phyloP scores from a whole-genome alignment of 2,888 invertebrate genomes.

The Xestoiulus laeticollis region DNA sequence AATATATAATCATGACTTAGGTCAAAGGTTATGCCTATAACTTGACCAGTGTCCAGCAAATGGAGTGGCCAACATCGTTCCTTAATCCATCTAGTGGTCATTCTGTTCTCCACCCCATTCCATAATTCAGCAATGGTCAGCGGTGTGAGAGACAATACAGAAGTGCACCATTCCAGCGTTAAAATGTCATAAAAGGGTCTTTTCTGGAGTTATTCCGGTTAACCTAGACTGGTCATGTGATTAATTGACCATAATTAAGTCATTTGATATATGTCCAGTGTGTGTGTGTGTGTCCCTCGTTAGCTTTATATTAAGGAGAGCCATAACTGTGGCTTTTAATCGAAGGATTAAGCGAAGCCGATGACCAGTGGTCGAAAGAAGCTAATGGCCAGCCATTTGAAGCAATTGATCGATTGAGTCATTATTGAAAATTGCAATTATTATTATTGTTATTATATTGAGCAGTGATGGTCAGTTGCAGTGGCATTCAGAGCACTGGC shows the following conservation, averaged over 20 bases:
- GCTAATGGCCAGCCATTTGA: not conserved
- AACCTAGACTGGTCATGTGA: not conserved
- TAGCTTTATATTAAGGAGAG: not conserved
- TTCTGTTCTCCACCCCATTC: not conserved
- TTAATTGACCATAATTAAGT: constrained; percentile 6
- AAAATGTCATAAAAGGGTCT: not conserved
- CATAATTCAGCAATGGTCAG: not conserved
- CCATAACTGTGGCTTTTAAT: not conserved
- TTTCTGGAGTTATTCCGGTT: not conserved
- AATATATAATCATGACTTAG: not conserved
- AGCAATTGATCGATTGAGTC: constrained; percentile 14
- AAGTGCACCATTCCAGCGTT: not conserved
- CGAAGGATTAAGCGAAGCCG: not conserved
- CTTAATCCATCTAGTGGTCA: not conserved
- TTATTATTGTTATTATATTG: constrained; percentile 38
- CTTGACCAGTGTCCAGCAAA: not conserved
- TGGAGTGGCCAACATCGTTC: not conserved
- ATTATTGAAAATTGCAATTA: constrained; percentile 41
- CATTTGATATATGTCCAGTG: not conserved
- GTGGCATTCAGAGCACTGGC: not conserved
- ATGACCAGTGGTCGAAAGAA: not conserved
- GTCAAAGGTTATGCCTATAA: not conserved
- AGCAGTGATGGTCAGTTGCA: not conserved
- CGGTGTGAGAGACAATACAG: not conserved
- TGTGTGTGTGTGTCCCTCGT: not conserved